Evolutionary conservation across 2,797 vertebrate species (phyloP).

Genomic region (Coranthus polyacanthus): DNA sequence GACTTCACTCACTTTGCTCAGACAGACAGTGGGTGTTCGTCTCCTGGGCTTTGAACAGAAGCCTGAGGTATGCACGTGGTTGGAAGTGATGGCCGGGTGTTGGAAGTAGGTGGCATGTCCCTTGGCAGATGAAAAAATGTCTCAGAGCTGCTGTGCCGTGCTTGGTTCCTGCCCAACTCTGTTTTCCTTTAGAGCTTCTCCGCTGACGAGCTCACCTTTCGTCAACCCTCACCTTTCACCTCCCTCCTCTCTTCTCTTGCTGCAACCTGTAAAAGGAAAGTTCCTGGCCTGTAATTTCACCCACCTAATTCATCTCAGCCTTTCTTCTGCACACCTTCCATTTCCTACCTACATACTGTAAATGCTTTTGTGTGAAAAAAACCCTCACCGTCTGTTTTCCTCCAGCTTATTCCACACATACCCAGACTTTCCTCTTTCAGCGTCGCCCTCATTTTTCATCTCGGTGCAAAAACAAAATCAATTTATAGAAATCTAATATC

Average conservation of each 20-base stretch:
- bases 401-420: not conserved
- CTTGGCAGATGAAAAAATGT: not conserved
- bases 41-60: slow-evolving; percentile 51
- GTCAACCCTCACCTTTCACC: slow-evolving; percentile 35
- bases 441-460: not conserved
- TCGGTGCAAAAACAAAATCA: slow-evolving; percentile 13
- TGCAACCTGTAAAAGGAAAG: slow-evolving; percentile 15
- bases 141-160: no score
- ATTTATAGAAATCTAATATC: slow-evolving; percentile 10
- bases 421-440: no score
- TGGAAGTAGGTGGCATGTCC: slow-evolving; percentile 20
- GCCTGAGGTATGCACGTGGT: slow-evolving; percentile 45
- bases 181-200: slow-evolving; percentile 5
- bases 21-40: slow-evolving; percentile 64
- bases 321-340: slow-evolving; percentile 9
- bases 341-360: not conserved
- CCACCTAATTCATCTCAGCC: slow-evolving; percentile 12
- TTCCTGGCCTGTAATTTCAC: slow-evolving; percentile 31
- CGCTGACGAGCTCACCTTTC: slow-evolving; percentile 12
- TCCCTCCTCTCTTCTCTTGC: slow-evolving; percentile 16
- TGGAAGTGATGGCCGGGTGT: slow-evolving; percentile 52
- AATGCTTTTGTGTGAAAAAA: slow-evolving; percentile 5
- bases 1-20: slow-evolving; percentile 57
- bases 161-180: not conserved
- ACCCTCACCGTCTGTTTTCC: slow-evolving; percentile 6